These are phyloP conservation scores for Notiomystis cincta DNA, from an alignment of 2,113 vertebrate species.

Conservation along the genomic window DNA sequence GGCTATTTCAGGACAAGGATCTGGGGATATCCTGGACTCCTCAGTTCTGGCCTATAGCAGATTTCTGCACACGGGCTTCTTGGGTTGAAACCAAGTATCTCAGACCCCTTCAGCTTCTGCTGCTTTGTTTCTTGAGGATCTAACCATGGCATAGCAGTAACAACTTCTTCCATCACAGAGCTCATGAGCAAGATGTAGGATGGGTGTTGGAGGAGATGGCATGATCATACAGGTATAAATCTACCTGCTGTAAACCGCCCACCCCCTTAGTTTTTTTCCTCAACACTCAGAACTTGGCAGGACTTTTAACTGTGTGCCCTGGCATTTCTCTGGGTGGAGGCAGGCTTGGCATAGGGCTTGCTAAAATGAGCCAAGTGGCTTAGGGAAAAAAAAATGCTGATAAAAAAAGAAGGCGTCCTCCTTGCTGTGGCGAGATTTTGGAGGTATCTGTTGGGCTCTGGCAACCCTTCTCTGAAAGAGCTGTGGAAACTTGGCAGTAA, in stretches of 20 bases:
- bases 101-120: background rate
- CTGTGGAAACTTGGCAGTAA: constrained; percentile 21
- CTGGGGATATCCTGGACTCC: background rate
- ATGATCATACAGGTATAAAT: background rate
- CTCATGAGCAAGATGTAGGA: background rate
- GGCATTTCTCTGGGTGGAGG: background rate
- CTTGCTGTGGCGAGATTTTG: background rate
- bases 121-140: background rate
- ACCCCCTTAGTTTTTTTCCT: background rate
- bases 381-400: background rate
- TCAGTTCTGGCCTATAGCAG: background rate
- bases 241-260: background rate
- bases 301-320: background rate
- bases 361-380: background rate
- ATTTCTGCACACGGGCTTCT: background rate
- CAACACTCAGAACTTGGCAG: background rate
- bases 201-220: background rate
- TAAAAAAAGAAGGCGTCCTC: background rate
- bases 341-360: background rate
- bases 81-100: background rate
- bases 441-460: background rate
- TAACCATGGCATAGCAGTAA: background rate
- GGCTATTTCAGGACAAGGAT: background rate
- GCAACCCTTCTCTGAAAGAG: background rate
- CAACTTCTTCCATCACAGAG: background rate